These are phyloP conservation scores for Horisme vitalbata DNA, from an alignment of 2,888 invertebrate species.

Conservation along the genomic window DNA sequence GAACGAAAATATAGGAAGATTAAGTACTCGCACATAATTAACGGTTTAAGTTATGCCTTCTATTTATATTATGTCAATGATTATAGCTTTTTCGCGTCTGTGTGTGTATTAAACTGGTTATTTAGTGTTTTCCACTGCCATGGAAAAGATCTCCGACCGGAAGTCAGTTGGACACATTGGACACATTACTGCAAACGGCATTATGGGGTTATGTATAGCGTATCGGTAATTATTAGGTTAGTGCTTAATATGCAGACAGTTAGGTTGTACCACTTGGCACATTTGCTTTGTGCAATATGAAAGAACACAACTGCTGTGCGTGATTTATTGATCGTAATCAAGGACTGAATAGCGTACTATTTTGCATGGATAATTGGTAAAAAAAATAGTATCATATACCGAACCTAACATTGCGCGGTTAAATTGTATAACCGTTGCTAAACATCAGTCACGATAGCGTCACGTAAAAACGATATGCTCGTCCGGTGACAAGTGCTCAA, in stretches of 20 bases:
- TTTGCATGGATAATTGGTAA: no score
- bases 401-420: background rate
- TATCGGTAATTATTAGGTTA: background rate
- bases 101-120: slow-evolving; percentile 2
- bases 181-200: slow-evolving; percentile 11
- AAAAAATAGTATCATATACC: no score
- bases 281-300: no score
- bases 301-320: no score
- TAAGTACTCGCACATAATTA: no score
- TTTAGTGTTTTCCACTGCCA: background rate
- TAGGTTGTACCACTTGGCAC: no score
- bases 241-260: no score
- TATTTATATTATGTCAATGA: slow-evolving; percentile 8
- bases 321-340: no score
- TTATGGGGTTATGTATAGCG: slow-evolving; percentile 8
- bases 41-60: background rate
- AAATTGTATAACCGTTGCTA: slow-evolving; percentile 23
- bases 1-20: no score
- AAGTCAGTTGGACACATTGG: slow-evolving; percentile 25
- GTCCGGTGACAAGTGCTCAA: slow-evolving; percentile 55
- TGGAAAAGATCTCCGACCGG: slow-evolving; percentile 16
- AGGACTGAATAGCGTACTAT: no score
- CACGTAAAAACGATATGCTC: slow-evolving; percentile 44
- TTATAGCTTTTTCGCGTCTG: slow-evolving; percentile 5
- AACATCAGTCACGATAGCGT: slow-evolving; percentile 46